Base-by-base conservation (phyloP, 2,113 vertebrate species). In the Chaetodon trifascialis region DNA sequence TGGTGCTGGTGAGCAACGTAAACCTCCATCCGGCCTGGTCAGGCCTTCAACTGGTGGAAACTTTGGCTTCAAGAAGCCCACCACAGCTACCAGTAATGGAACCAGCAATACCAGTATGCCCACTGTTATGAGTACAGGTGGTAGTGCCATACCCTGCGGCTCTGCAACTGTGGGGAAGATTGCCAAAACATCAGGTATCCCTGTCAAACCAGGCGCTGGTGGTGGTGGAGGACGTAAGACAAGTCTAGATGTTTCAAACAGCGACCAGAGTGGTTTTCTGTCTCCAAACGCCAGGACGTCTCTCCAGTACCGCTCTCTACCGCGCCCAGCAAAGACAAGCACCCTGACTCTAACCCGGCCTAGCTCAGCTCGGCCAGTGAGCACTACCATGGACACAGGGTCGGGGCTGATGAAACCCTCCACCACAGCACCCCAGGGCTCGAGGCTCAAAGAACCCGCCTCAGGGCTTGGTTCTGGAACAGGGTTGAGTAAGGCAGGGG, bases 251-350 rank as follows among this genome's bases (percentile, higher is more conserved):
- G 98, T 97, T 44, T 97, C 97, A 44, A 96, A 92, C 0, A 89
- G 91, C 0, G 94, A 95, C 0, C 97, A 97, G 67, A 97, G 96
- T 80, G 96, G 97, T 0, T 99, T 99, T 86, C 90, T 99, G 83
- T 96, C 97, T 1, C 96, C 97, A 0, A 96, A 95, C 14, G 97
- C 97, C 70, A 96, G 98, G 21, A 96, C 96, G 19, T 97, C 97
- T 79, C 97, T 99, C 62, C 98, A 99, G 89, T 99, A 99, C 71
- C 97, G 97, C 80, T 99, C 97, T 87, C 95, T 99, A 80, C 98
- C 97, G 16, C 97, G 98, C n/a, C 98, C 97, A 0, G 97, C 97
- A 80, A 99, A 99, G 89, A 97, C 98, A 21, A 97, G 96, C 90
- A 95, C 97, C 49, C 96, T 99, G 94, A 98, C 96, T 0, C 94